These are phyloP conservation scores for Caenorhabditis doughertyi DNA, from an alignment of 2,888 invertebrate genomes.

Conservation along the genomic window DNA sequence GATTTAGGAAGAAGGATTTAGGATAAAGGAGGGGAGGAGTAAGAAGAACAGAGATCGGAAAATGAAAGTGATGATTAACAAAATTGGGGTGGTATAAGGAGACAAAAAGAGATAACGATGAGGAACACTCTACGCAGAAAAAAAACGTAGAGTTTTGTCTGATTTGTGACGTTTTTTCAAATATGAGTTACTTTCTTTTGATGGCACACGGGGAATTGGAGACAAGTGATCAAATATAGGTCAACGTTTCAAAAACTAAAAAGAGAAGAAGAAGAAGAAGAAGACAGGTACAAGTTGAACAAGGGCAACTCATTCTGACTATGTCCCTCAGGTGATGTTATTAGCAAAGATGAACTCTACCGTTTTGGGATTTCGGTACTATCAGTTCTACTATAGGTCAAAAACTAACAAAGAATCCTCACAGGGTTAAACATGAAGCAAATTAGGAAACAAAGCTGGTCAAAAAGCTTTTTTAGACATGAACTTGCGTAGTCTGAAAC, in stretches of 20 bases:
- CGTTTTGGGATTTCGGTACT: too few relatives aligned
- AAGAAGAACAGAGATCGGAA: slow-evolving; percentile 44
- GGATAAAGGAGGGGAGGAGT: slow-evolving; percentile 25
- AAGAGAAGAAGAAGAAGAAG: background rate
- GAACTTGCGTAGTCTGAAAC: background rate
- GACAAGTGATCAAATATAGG: slow-evolving; percentile 18
- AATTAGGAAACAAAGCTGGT: background rate
- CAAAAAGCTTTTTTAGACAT: background rate
- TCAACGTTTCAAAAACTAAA: slow-evolving; percentile 3
- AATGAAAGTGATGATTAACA: slow-evolving; percentile 40
- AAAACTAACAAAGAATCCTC: background rate
- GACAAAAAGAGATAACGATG: slow-evolving; percentile 8
- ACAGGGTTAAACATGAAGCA: too few relatives aligned
- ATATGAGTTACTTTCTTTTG: background rate
- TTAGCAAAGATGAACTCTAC: too few relatives aligned
- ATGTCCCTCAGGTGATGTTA: background rate
- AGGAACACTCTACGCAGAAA: slow-evolving; percentile 6
- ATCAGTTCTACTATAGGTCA: too few relatives aligned
- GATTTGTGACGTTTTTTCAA: slow-evolving; percentile 22
- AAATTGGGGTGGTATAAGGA: slow-evolving; percentile 1
- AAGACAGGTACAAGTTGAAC: background rate
- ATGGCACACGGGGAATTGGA: background rate
- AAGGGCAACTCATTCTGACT: background rate
- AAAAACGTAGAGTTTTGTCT: slow-evolving; percentile 7
- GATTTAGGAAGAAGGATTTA: slow-evolving; percentile 40